phyloP scores from a whole-genome alignment of 2,888 invertebrate species.

The Lasius platythorax region DNA sequence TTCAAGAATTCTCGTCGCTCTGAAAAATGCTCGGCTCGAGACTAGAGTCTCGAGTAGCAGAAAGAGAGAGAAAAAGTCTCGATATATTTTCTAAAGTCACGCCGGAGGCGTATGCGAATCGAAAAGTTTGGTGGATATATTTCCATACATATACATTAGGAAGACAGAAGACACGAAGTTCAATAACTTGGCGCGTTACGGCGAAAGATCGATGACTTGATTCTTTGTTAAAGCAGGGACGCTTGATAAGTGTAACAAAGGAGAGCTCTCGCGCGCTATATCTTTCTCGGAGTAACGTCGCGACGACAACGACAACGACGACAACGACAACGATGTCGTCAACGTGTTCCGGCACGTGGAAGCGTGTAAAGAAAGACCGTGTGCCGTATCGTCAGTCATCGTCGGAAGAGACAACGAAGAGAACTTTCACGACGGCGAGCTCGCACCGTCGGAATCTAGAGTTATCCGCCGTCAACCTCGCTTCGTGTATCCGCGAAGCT shows the following conservation, averaged over 20 bases:
- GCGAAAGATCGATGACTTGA: slow-evolving; percentile 47
- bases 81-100: slow-evolving; percentile 24
- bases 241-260: slow-evolving; percentile 60
- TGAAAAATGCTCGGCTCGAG: slow-evolving; percentile 15
- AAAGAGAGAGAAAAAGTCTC: neutral
- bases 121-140: slow-evolving; percentile 64
- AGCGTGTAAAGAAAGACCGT: slow-evolving; percentile 55
- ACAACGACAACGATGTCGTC: slow-evolving; percentile 26
- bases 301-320: slow-evolving; percentile 8
- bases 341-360: slow-evolving; percentile 24
- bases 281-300: slow-evolving; percentile 24
- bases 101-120: slow-evolving; percentile 52
- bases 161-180: slow-evolving; percentile 24
- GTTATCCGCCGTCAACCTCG: slow-evolving; percentile 58
- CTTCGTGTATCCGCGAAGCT: slow-evolving; percentile 29
- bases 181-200: slow-evolving; percentile 28
- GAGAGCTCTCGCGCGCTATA: slow-evolving; percentile 18
- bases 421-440: slow-evolving; percentile 59
- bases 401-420: slow-evolving; percentile 46
- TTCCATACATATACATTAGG: slow-evolving; percentile 60
- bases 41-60: slow-evolving; percentile 3
- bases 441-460: slow-evolving; percentile 51
- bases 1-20: slow-evolving; percentile 2
- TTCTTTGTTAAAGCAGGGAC: slow-evolving; percentile 45
- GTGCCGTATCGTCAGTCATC: slow-evolving; percentile 67